These are phyloP conservation scores for Bimastos eiseni DNA, from an alignment of 2,888 invertebrate species.

Conservation along the genomic window DNA sequence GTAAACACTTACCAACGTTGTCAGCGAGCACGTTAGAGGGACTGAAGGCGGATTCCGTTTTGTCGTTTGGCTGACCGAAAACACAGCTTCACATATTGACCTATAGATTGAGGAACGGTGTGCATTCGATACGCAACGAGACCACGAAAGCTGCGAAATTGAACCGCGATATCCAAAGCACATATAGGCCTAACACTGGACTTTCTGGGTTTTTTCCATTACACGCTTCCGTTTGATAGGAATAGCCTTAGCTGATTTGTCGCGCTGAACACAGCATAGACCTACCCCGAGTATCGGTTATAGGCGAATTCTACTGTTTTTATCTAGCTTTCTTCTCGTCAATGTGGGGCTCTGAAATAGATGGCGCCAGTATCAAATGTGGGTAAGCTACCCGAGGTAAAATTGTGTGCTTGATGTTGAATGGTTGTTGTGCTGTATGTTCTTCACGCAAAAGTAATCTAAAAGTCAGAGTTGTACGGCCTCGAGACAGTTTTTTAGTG, in stretches of 20 bases:
- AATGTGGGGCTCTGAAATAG: too few species aligned
- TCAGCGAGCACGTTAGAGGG: not conserved
- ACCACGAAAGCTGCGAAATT: not conserved
- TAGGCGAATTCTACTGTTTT: not conserved
- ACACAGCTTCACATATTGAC: not conserved
- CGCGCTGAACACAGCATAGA: not conserved
- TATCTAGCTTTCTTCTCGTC: not conserved
- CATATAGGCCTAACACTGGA: not conserved
- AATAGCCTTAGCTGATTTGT: not conserved
- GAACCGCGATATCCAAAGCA: not conserved
- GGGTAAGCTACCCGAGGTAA: too few species aligned
- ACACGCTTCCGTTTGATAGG: not conserved
- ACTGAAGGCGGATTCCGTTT: not conserved
- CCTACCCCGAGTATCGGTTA: not conserved
- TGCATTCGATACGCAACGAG: not conserved
- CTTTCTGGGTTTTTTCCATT: not conserved
- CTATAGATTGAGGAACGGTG: not conserved
- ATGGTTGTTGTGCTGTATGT: too few species aligned
- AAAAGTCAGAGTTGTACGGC: too few species aligned
- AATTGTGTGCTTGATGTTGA: too few species aligned
- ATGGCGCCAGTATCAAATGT: too few species aligned
- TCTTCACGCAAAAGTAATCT: too few species aligned
- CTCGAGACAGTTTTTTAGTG: too few species aligned
- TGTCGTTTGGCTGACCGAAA: not conserved
- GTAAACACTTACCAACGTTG: not conserved